A percentile compares a stretch with the other conserved stretches of the same genome.
Evolutionary conservation across 2,797 vertebrate genomes (phyloP).

Genomic region (Pangasius djambal): DNA sequence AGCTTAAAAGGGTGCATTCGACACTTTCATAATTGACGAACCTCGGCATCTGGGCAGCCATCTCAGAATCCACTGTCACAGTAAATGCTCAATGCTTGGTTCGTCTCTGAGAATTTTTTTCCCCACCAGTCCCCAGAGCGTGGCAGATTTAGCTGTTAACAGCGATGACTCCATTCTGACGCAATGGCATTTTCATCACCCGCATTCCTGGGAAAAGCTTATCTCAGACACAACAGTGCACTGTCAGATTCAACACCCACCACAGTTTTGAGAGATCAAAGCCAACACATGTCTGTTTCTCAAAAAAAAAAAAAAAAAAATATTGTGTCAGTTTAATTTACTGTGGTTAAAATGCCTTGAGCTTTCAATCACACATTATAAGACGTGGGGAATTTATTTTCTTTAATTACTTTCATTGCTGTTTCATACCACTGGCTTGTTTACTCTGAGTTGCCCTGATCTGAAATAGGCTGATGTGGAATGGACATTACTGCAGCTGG

Average conservation of each 20-base stretch:
- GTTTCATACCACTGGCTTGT: slow-evolving; percentile 9
- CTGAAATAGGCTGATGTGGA: neutral
- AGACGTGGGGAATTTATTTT: neutral
- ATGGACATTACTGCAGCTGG: neutral
- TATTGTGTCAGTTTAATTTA: slow-evolving; percentile 13
- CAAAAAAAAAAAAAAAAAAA: slow-evolving; percentile 11
- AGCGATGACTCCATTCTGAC: slow-evolving; percentile 41
- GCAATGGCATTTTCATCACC: slow-evolving; percentile 33
- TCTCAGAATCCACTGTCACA: slow-evolving; percentile 10
- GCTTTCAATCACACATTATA: slow-evolving; percentile 14
- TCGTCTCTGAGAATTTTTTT: slow-evolving; percentile 29
- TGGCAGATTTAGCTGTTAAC: slow-evolving; percentile 38
- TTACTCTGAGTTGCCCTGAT: neutral
- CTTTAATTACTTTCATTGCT: neutral
- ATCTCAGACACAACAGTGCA: slow-evolving; percentile 19
- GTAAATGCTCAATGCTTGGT: slow-evolving; percentile 14
- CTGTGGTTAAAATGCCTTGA: slow-evolving; percentile 4
- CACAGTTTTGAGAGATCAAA: slow-evolving; percentile 29
- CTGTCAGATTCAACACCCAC: slow-evolving; percentile 35
- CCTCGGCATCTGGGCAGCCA: slow-evolving; percentile 10
- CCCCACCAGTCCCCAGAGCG: slow-evolving; percentile 21
- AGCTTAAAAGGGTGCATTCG: slow-evolving; percentile 32
- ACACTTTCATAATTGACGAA: slow-evolving; percentile 9
- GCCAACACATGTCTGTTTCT: slow-evolving; percentile 29
- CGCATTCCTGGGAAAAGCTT: slow-evolving; percentile 23